Base-by-base conservation (phyloP, 2,113 vertebrate species). In the Conger conger region DNA sequence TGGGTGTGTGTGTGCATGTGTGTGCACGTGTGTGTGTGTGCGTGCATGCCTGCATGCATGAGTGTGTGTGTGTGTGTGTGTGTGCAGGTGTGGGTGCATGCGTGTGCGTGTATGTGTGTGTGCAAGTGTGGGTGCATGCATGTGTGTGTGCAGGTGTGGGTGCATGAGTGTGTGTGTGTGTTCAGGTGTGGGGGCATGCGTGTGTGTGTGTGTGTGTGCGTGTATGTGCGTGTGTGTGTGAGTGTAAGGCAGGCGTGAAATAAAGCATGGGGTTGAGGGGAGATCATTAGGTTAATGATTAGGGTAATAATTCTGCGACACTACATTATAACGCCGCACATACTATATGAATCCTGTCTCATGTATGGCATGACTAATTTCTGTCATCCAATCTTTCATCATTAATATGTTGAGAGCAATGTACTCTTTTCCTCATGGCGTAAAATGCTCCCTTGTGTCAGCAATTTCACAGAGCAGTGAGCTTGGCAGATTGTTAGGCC, bases 361-460 rank as follows among this genome's bases (percentile, higher is more conserved):
- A 27, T 86, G 78, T 84, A 16, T 50, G 60, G 17, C 84, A 86
- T 38, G 60, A 38, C 83, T 77, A 85, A 80, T 82, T 87, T 87
- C 63, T 83, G 85, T 79, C 84, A 82, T n/a, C 33, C 23, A 20
- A 83, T 90, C 85, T 81, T 83, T 88, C 86, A 90, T 42, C 36
- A 80, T 86, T 84, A 86, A 79, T 13, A 40, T 38, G 35, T 50
- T 63, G 84, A 45, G 83, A 38, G 45, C 37, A 16, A 53, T 80
- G 6, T 33, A 45, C 13, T 82, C 82, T 82, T 76, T 84, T 16
- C 84, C 16, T 53, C 9, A 20, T 50, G 82, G 3, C 3, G 15
- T 36, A 83, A 2, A 68, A 80, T 13, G 80, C 68, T 81, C n/a
- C 15, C 37, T 53, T 42, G 11, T 57, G 83, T 88, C 86, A 90